Percentiles rank a stretch among this genome's conserved stretches.
Evolutionary conservation across 2,113 vertebrate species (phyloP).

Genomic region (Macrotis lagotis): DNA sequence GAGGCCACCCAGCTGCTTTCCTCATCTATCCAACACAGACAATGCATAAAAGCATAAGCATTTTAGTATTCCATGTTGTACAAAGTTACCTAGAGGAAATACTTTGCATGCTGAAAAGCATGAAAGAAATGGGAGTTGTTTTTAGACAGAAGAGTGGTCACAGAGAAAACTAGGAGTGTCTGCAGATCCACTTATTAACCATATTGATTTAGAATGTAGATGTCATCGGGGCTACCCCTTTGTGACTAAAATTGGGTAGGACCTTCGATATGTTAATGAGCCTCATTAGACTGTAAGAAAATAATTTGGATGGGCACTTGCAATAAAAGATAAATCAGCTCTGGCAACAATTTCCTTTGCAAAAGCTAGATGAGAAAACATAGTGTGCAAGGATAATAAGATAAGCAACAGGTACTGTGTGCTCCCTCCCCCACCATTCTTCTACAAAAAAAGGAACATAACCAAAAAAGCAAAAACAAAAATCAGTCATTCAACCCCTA

Average conservation of each 20-base stretch:
- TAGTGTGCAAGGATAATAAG: slow-evolving; percentile 50
- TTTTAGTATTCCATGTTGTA: neutral
- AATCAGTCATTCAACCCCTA: neutral
- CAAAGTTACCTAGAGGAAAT: neutral
- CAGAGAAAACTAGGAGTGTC: slow-evolving; percentile 32
- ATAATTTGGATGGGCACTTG: slow-evolving; percentile 72
- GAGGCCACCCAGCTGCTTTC: neutral
- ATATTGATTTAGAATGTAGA: slow-evolving; percentile 59
- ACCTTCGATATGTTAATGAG: slow-evolving; percentile 27
- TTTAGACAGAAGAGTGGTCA: slow-evolving; percentile 30
- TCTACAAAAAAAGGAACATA: slow-evolving; percentile 69
- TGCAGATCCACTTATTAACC: slow-evolving; percentile 6
- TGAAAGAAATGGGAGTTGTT: neutral
- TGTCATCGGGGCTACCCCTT: slow-evolving; percentile 40
- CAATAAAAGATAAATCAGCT: slow-evolving; percentile 65
- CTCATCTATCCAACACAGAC: neutral
- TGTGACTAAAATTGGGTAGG: slow-evolving; percentile 48
- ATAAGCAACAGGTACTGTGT: slow-evolving; percentile 66
- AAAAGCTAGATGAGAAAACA: slow-evolving; percentile 63
- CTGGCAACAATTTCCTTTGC: slow-evolving; percentile 48
- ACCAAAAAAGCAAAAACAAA: slow-evolving; percentile 54
- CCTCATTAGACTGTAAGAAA: slow-evolving; percentile 44
- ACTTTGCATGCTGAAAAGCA: neutral
- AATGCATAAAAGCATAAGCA: neutral
- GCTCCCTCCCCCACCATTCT: slow-evolving; percentile 53